Evolutionary conservation across 2,797 vertebrate genomes (phyloP), one percentile per base, ranked within the genome.

Genomic region (Siniperca undulata): DNA sequence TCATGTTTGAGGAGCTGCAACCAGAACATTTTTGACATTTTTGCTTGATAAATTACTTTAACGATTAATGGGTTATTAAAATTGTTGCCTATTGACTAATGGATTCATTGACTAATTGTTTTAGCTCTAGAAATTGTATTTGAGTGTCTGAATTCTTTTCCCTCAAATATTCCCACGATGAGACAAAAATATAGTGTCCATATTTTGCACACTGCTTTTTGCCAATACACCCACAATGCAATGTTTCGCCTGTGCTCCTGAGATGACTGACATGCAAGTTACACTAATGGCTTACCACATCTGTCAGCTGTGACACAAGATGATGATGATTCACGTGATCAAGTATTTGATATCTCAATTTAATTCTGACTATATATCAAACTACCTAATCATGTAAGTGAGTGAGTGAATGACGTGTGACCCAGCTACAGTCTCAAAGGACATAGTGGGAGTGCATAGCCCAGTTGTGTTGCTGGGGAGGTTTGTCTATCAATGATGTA

Each of bases 381-480:
- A 56, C 27, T 14, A 30, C 34, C 27, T n/a, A 42, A 60, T 30
- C 34, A 38, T 19, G 4, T 55, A 12, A 59, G 38, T 64, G 36
- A 72, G 34, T 46, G 4, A 46, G 46, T n/a, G 50, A 85, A n/a
- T 70, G 68, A 55, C 38, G 44, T 78, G 5, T 78, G 44, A 67
- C 46, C 20, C 20, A 53, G 70, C 69, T 74, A 10, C 60, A 52
- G 55, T 46, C 68, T 70, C 65, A 56, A 34, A 77, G 71, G 46
- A 19, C 27, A 38, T 11, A 14, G 9, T 11, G 4, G 20, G 30
- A 46, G 60, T 70, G 17, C 12, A 46, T 24, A 27, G 24, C 55
- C 40, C 34, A 40, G 19, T 69, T 82, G 27, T 82, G 81, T 88
- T 73, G 59, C 68, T 42, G 59, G 72, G 75, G 38, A 80, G 61